Evolutionary conservation across 2,888 invertebrate species (phyloP).

Genomic region (Leucophora obtusa): DNA sequence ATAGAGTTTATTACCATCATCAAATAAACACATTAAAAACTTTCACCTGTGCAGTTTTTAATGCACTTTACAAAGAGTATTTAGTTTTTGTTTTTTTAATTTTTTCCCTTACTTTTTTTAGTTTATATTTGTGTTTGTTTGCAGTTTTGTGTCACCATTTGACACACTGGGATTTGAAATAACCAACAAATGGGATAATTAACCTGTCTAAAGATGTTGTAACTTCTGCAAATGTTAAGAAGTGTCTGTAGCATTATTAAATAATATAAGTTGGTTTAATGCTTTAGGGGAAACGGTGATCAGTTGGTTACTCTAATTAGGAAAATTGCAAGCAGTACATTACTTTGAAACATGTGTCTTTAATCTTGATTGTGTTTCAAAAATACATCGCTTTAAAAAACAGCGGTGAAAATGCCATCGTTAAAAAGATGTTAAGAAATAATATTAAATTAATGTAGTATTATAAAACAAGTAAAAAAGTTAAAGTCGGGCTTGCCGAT

Average conservation of each 20-base stretch:
- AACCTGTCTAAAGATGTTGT: slow-evolving; percentile 28
- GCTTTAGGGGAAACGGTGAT: too few relatives aligned
- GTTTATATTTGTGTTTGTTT: neutral
- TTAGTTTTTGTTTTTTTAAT: slow-evolving; percentile 11
- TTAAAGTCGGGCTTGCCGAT: too few relatives aligned
- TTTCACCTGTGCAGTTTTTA: slow-evolving; percentile 60
- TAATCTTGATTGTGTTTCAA: too few relatives aligned
- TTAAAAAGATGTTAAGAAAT: too few relatives aligned
- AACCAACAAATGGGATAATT: slow-evolving; percentile 9
- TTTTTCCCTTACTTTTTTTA: neutral
- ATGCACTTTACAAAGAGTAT: slow-evolving; percentile 45
- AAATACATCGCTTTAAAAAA: too few relatives aligned
- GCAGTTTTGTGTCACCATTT: slow-evolving; percentile 37
- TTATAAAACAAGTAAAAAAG: too few relatives aligned
- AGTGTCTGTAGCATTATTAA: neutral
- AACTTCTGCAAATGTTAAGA: neutral
- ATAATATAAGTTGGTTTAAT: neutral
- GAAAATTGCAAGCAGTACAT: too few relatives aligned
- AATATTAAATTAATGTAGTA: too few relatives aligned
- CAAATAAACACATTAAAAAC: slow-evolving; percentile 62
- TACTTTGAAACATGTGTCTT: too few relatives aligned
- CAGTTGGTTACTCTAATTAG: too few relatives aligned
- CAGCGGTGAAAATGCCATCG: too few relatives aligned
- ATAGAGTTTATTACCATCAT: slow-evolving; percentile 60
- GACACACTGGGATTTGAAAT: slow-evolving; percentile 45